Base-by-base conservation (phyloP, 1,140 invertebrate genomes). In the Matsumurasca onukii region DNA sequence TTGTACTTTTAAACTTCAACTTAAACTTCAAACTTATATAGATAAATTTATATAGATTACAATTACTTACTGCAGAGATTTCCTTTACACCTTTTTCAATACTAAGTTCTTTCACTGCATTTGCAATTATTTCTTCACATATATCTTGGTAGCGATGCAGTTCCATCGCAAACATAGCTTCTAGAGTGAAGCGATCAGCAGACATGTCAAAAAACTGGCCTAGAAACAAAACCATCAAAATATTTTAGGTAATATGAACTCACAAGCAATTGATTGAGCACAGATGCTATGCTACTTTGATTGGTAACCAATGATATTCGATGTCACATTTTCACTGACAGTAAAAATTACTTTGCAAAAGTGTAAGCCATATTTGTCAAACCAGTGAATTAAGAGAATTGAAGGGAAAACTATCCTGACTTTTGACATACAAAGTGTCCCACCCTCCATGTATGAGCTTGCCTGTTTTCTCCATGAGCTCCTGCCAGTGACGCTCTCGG, bases 111-210 rank as follows among this genome's bases (percentile, higher is more conserved):
- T 95, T 95, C 39, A 92, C 88, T 24, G 94, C 93, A 77, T 89
- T 90, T 39, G 87, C 92, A 1, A 97, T 89, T 65, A 97, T 95
- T 74, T 89, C 86, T 76, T 93, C 88, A 22, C 87, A 90, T 13
- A 91, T 89, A 0, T 94, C 92, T 76, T 91, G 87, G 75, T 93
- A 93, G 69, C 89, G 86, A 74, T 93, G 88, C 65, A 96, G 77
- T 75, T 97, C 89, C 93, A 97, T 95, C 0, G 88, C 84, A 80
- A 97, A 97, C 86, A 97, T 90, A 74, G 95, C 94, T 69, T 92
- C 89, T 66, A 97, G 80, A 0, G 93, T 97, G 74, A 96, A 96
- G 66, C 88, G 85, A 2, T 93, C 88, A 0, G 92, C 87, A 1
- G 89, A 84, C 88, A 96, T 95, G 75, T 96, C 92, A 76, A 97